Conservation (phyloP, 2,888 invertebrate genomes). For the Alentia gelatinosa region DNA sequence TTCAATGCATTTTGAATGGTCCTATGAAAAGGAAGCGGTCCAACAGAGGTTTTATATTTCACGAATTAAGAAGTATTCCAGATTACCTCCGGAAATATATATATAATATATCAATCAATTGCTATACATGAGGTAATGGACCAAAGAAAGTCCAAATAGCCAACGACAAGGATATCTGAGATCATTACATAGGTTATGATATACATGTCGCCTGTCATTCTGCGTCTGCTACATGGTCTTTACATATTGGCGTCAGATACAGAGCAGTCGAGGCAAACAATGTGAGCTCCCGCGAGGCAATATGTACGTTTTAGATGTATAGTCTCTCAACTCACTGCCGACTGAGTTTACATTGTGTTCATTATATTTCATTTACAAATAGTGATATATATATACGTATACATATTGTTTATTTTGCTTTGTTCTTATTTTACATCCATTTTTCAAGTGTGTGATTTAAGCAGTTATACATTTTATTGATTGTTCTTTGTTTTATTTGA, state of each 20-base stretch:
- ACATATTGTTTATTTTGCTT: not conserved
- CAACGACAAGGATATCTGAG: not conserved
- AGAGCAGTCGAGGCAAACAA: not conserved
- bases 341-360: not conserved
- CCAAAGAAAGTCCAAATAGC: not conserved
- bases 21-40: too few relatives aligned
- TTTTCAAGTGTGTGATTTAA: not conserved
- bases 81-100: not conserved
- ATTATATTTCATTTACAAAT: constrained; percentile 6
- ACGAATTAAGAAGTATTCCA: not conserved
- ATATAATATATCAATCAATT: not conserved
- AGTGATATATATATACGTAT: constrained; percentile 20
- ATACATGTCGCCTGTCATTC: not conserved
- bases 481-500: not conserved
- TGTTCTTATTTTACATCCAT: not conserved
- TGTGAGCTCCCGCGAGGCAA: not conserved
- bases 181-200: not conserved
- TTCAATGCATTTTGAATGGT: too few relatives aligned
- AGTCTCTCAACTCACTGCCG: not conserved
- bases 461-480: not conserved
- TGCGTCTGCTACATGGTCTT: not conserved
- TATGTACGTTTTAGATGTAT: not conserved
- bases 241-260: not conserved
- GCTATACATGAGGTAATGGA: not conserved
- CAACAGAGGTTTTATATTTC: too few relatives aligned